Base-by-base conservation (phyloP, 1,140 invertebrate genomes). In the Bradysia coprophila region DNA sequence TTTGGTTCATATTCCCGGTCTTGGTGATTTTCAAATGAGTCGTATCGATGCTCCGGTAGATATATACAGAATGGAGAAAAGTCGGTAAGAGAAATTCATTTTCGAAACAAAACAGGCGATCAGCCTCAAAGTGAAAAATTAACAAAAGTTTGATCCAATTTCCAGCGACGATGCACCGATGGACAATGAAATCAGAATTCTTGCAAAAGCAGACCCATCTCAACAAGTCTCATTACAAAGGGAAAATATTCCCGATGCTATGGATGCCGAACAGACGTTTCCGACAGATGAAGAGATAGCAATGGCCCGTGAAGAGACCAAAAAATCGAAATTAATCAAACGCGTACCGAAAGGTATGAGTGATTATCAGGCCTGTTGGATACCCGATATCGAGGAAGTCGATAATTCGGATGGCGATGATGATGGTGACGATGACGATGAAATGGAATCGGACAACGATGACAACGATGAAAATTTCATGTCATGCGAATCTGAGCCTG, bases 251-350 rank as follows among this genome's bases (percentile, higher is more conserved):
- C 77, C 79, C 18, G 86, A 95, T 66, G 76, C 78, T 21, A 89
- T 96, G 87, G 84, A 94, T 61, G 84, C 79, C 13, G 92, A 97
- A 64, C 92, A 96, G 66, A 94, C 91, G 19, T 95, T 87, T 85
- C 90, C 91, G 1, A 93, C 86, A 21, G 80, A 88, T 45, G 85
- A 93, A 57, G 89, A 94, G 67, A 67, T 94, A 40, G 71, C 72
- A 50, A 68, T 78, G 48, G 78, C 83, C 2, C 71, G 76, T 55
- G 60, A 69, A 46, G 66, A 76, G 46, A 54, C 63, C 50, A 68
- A 67, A 48, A 76, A 73, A 45, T 72, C 69, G 48, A 78, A 76
- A 59, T 67, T 73, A 42, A 64, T 80, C 0, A 90, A 90, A 56
- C 78, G 73, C 53, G 80, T 95, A 20, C 91, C 90, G 0, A 89